Conservation (phyloP, 2,113 vertebrate genomes). For the Macrotis lagotis region DNA sequence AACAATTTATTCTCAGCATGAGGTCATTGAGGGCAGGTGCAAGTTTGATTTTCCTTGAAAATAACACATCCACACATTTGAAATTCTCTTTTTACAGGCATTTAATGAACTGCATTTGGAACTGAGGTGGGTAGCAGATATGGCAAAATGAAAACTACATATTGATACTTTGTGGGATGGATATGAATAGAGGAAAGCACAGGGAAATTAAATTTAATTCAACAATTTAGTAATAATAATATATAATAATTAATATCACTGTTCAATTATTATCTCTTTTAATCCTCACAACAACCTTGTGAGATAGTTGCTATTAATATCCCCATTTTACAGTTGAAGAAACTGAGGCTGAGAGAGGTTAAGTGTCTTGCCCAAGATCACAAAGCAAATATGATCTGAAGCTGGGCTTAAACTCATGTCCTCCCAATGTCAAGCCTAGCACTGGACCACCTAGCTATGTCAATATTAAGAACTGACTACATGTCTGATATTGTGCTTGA, state of each 20-base stretch:
- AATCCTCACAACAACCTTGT: neutral
- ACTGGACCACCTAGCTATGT: neutral
- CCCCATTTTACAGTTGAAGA: neutral
- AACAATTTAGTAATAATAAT: neutral
- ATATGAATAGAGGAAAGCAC: neutral
- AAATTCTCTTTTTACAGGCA: constrained; percentile 66
- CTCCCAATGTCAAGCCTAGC: neutral
- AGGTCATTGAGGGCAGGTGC: constrained; percentile 65
- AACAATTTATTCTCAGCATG: constrained; percentile 65
- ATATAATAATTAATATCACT: neutral
- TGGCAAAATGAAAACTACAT: neutral
- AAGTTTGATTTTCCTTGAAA: constrained; percentile 76
- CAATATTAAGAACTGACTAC: neutral
- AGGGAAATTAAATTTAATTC: neutral
- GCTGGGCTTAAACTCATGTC: neutral
- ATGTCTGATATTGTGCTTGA: neutral
- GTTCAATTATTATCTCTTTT: neutral
- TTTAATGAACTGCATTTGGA: constrained; percentile 61
- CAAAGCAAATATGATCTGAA: neutral
- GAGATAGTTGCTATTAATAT: neutral
- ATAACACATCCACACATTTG: constrained; percentile 69
- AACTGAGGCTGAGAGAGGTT: neutral
- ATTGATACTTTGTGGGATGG: neutral
- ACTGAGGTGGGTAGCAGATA: constrained; percentile 38
- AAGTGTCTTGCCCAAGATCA: neutral